Evolutionary conservation across 2,797 vertebrate species (phyloP).

Genomic region (Hemibagrus guttatus): DNA sequence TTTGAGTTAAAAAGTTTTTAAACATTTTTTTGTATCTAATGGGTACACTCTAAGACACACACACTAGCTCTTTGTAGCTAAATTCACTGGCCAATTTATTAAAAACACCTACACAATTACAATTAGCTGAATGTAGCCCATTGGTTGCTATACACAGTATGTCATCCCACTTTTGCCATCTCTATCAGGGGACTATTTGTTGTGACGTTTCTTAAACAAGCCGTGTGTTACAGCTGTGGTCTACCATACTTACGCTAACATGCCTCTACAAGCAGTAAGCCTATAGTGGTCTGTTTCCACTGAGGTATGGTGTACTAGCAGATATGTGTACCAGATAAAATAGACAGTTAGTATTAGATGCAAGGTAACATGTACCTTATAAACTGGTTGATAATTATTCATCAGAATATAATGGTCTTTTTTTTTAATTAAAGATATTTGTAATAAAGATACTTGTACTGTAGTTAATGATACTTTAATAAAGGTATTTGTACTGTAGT

Average conservation of each 20-base stretch:
- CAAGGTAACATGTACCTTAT: not conserved
- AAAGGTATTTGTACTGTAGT: not conserved
- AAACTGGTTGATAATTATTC: not conserved
- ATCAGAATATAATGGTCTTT: not conserved
- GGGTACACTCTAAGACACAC: not conserved
- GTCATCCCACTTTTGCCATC: not conserved
- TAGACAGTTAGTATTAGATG: not conserved
- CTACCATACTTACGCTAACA: not conserved
- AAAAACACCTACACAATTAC: not conserved
- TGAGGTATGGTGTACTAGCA: not conserved
- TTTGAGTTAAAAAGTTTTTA: not conserved
- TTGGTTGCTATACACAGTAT: not conserved
- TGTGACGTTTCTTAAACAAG: not conserved
- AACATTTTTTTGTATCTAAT: no score
- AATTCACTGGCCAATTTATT: not conserved
- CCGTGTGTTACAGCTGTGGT: not conserved
- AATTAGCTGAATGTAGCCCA: not conserved
- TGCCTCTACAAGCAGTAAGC: not conserved
- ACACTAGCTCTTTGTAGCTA: not conserved
- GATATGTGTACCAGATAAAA: not conserved
- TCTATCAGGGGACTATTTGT: not conserved
- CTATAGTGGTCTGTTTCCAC: not conserved
- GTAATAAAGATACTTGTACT: not conserved
- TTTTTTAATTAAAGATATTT: not conserved
- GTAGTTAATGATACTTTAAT: conserved; percentile 10